Conservation (phyloP, 1,140 invertebrate genomes). For the Vollenhovia emeryi region DNA sequence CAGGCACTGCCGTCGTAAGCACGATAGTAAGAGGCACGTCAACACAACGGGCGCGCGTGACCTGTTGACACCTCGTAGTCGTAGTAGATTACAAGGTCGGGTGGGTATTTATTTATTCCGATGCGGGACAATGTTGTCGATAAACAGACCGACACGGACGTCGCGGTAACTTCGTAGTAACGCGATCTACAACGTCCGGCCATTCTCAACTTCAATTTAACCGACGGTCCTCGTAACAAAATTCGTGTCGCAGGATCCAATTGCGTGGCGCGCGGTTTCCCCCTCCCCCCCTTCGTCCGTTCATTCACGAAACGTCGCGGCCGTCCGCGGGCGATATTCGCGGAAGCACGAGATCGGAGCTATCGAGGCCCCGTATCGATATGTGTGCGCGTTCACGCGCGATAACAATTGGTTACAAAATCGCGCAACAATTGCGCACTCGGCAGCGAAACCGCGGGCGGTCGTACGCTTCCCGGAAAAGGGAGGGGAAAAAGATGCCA, state of each 20-base stretch:
- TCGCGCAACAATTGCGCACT: background rate
- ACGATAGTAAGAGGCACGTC: background rate
- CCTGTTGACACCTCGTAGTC: constrained; percentile 6
- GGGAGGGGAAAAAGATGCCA: no score
- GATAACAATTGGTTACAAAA: background rate
- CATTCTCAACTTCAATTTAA: background rate
- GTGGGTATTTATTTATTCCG: constrained; percentile 7
- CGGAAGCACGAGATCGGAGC: background rate
- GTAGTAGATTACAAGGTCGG: constrained; percentile 17
- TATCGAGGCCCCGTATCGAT: no score
- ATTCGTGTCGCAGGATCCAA: background rate
- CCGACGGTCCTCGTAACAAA: background rate
- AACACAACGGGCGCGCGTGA: background rate
- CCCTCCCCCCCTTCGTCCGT: background rate
- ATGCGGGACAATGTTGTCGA: background rate
- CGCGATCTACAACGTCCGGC: background rate
- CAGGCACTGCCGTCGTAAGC: background rate
- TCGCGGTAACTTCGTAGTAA: constrained; percentile 4
- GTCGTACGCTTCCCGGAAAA: no score
- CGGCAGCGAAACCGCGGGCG: no score
- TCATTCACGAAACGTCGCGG: background rate
- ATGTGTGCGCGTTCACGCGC: background rate
- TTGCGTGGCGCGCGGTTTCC: background rate
- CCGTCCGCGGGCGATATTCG: background rate
- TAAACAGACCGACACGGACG: background rate